Evolutionary conservation across 2,113 vertebrate species (phyloP).

Genomic region (Gadus macrocephalus): DNA sequence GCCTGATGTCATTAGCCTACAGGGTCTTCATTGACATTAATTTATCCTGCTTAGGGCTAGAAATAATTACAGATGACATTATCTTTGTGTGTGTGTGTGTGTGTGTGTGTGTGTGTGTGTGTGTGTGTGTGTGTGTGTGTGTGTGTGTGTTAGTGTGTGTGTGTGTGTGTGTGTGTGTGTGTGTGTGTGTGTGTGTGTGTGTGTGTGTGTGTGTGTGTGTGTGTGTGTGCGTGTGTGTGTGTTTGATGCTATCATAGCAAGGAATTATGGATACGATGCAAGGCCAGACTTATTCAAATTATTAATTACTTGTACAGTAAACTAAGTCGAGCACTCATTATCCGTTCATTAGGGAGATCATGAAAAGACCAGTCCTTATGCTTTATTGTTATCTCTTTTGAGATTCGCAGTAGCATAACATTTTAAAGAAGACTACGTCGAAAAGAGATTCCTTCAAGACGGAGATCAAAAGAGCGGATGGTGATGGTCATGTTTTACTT

Average conservation of each 20-base stretch:
- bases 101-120: no score
- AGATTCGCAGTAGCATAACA: neutral
- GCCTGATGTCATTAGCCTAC: neutral
- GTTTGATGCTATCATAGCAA: neutral
- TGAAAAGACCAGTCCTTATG: constrained; percentile 11
- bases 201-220: neutral
- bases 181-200: no score
- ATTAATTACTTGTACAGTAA: constrained; percentile 27
- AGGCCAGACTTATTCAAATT: neutral
- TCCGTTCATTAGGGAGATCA: constrained; percentile 15
- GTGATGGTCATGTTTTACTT: no score
- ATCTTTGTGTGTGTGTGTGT: neutral
- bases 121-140: neutral
- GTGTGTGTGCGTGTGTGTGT: neutral
- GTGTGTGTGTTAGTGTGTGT: neutral
- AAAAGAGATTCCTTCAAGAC: no score
- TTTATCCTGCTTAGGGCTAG: neutral
- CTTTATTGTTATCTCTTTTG: constrained; percentile 2
- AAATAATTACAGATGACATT: neutral
- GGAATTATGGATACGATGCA: constrained; percentile 1
- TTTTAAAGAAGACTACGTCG: no score
- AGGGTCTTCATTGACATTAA: neutral
- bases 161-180: no score
- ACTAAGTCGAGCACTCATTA: neutral
- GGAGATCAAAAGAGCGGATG: no score